Percentiles rank a stretch among this genome's conserved stretches.
phyloP scores from a whole-genome alignment of 1,140 invertebrate genomes.

The Neodiprion lecontei region DNA sequence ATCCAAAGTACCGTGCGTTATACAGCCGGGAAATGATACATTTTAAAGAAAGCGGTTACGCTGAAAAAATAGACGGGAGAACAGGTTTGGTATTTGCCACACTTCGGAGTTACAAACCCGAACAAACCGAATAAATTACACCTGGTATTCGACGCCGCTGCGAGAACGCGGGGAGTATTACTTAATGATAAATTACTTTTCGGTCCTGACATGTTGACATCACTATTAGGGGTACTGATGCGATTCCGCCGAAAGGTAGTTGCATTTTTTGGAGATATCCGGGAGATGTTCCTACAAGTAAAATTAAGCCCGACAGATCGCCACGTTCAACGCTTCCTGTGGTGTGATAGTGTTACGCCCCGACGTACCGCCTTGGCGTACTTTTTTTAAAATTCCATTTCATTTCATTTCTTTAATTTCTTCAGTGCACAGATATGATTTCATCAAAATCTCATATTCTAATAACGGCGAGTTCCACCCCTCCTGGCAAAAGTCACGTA shows the following conservation, averaged over 20 bases:
- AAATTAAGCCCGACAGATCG: slow-evolving; percentile 37
- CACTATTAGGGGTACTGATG: slow-evolving; percentile 30
- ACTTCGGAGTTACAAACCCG: slow-evolving; percentile 40
- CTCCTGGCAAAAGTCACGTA: too few species aligned
- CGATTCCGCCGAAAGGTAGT: slow-evolving; percentile 32
- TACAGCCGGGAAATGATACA: not conserved
- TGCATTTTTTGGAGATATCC: slow-evolving; percentile 37
- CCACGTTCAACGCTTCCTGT: slow-evolving; percentile 40
- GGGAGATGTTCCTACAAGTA: slow-evolving; percentile 36
- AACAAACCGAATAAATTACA: slow-evolving; percentile 38
- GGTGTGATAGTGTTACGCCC: slow-evolving; percentile 28
- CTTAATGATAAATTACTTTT: slow-evolving; percentile 38
- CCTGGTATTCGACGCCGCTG: slow-evolving; percentile 45
- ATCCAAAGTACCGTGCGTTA: not conserved
- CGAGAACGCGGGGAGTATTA: slow-evolving; percentile 26
- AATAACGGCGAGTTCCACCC: too few species aligned
- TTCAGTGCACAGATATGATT: too few species aligned
- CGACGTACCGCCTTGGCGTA: too few species aligned
- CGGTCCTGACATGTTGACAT: slow-evolving; percentile 38
- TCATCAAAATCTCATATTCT: too few species aligned
- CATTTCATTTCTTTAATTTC: too few species aligned
- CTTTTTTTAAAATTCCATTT: too few species aligned
- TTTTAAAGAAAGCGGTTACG: not conserved
- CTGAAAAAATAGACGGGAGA: not conserved
- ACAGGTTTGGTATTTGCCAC: slow-evolving; percentile 40